These are phyloP conservation scores for Anolis carolinensis DNA, from an alignment of 2,113 vertebrate species.

Conservation along the genomic window DNA sequence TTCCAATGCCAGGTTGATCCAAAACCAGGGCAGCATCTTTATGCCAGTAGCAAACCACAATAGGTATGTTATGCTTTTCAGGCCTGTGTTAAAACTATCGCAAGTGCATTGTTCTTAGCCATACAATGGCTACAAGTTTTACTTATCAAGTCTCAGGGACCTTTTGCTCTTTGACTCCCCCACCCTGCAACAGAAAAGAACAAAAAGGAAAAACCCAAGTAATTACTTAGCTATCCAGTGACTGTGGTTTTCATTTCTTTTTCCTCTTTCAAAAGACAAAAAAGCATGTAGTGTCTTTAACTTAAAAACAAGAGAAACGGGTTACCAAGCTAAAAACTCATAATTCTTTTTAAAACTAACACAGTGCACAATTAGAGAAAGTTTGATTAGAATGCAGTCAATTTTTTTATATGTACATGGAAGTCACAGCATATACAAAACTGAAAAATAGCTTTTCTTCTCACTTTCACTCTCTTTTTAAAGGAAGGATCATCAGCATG, in stretches of 20 bases:
- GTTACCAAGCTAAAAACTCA: constrained; percentile 73
- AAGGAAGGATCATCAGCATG: constrained; percentile 54
- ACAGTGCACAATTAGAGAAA: constrained; percentile 89
- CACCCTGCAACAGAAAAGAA: background rate
- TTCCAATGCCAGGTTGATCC: background rate
- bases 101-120: constrained; percentile 72
- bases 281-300: constrained; percentile 73
- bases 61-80: background rate
- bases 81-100: constrained; percentile 10
- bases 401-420: constrained; percentile 74
- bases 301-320: constrained; percentile 71
- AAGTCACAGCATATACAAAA: constrained; percentile 79
- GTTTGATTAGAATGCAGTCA: constrained; percentile 77
- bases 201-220: background rate
- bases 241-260: constrained; percentile 60
- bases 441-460: constrained; percentile 63
- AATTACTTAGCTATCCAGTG: constrained; percentile 77
- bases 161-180: constrained; percentile 61
- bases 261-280: constrained; percentile 40
- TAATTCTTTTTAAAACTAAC: constrained; percentile 76
- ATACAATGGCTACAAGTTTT: constrained; percentile 71
- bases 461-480: constrained; percentile 49
- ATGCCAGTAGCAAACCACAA: background rate
- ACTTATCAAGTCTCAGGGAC: constrained; percentile 57
- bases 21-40: background rate